Evolutionary conservation across 2,113 vertebrate genomes (phyloP), one percentile per base, ranked within the genome.

Genomic region (Halichoerus grypus): DNA sequence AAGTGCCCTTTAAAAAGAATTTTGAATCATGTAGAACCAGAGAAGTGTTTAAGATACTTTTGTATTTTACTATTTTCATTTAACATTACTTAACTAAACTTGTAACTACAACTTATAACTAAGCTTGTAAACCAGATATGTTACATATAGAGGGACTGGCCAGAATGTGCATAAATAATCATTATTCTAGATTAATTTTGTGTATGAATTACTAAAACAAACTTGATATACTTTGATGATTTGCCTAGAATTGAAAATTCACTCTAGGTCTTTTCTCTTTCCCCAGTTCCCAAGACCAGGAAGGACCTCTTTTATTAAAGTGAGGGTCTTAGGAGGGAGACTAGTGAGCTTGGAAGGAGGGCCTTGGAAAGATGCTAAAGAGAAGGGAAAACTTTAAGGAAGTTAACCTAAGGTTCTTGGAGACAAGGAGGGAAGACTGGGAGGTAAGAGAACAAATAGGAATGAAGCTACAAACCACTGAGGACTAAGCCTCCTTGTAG

Each of bases 221-320:
- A 89, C 59, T 94, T 31, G 28, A 39, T 71, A 15, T 74, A 36
- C 46, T 84, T 77, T 88, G 28, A 39, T 85, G 51, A 88, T 88
- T 90, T 96, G 49, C 55, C 36, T 94, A 36, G 69, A 63, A 65
- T 91, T 91, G 65, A 97, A 91, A 88, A 74, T 42, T 74, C 39
- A 74, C 71, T 67, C 33, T 91, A 33, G 51, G 3, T 94, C 42
- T 88, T 88, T 91, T 92, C 3, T 95, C 11, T 94, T 95, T 96
- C 89, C 10, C 11, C 5, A 92, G 24, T 95, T 97, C 19, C 83
- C 16, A 90, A 88, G 33, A 77, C 31, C 33, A 87, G 39, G 79
- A 96, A 83, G 26, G 36, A 81, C 9, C 33, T 36, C 80, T 90
- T 79, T 31, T 9, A 42, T 89, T 96, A 74, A 77, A 86, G 71